Percentiles rank a stretch among this genome's conserved stretches.
These are phyloP conservation scores for Ophioderma brevispina DNA, from an alignment of 35 echinoderm and acorn worm genomes.

Conservation along the genomic window DNA sequence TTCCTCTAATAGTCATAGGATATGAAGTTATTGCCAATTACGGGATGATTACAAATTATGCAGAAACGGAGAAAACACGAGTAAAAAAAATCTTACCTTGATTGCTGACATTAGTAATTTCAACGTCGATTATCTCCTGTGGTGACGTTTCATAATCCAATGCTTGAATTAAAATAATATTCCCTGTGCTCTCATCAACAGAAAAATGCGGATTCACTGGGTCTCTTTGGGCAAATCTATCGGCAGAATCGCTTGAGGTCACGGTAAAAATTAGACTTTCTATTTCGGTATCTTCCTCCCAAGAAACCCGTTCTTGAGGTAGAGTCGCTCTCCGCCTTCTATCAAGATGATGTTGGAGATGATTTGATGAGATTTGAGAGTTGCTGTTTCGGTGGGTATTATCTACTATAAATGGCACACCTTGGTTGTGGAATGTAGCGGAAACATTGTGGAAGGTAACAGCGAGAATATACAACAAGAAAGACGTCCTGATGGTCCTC, in stretches of 20 bases:
- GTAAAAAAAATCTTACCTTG: background rate
- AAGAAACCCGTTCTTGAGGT: background rate
- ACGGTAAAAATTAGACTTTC: background rate
- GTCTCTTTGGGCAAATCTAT: background rate
- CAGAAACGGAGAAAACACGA: background rate
- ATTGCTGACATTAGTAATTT: background rate
- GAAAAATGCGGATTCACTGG: background rate
- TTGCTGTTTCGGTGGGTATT: background rate
- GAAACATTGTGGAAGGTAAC: background rate
- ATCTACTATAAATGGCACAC: background rate
- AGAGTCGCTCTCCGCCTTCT: background rate
- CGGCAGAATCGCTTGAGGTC: background rate
- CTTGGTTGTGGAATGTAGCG: background rate
- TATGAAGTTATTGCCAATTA: no score
- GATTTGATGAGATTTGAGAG: background rate
- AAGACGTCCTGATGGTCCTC: background rate
- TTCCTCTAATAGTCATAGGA: no score
- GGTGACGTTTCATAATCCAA: background rate
- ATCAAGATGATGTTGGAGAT: background rate
- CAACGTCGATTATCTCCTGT: background rate
- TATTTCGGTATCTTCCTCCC: background rate
- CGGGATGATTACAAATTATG: no score
- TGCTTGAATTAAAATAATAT: background rate
- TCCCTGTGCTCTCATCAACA: background rate
- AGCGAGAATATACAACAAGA: background rate